Conservation (phyloP, 2,797 vertebrate species). For the Pygocentrus nattereri region DNA sequence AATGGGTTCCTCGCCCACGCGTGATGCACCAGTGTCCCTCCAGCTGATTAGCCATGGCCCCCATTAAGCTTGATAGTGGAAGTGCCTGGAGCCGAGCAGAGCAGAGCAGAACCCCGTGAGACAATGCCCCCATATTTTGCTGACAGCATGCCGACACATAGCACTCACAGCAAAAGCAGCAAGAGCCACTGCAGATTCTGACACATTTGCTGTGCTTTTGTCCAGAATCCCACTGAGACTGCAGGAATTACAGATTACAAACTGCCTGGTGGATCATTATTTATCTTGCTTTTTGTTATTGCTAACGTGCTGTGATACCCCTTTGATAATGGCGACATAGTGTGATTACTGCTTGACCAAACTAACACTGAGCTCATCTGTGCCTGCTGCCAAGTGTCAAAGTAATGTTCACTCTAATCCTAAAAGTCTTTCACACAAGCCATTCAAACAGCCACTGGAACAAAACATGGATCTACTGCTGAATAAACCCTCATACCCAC, state of each 20-base stretch:
- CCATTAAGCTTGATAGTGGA: slow-evolving; percentile 38
- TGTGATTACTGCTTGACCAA: slow-evolving; percentile 33
- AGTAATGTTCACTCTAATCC: slow-evolving; percentile 47
- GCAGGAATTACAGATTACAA: background rate
- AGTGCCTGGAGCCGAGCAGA: slow-evolving; percentile 34
- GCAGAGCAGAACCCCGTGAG: slow-evolving; percentile 22
- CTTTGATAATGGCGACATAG: slow-evolving; percentile 28
- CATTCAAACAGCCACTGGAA: slow-evolving; percentile 18
- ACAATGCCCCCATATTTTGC: slow-evolving; percentile 12
- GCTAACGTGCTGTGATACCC: slow-evolving; percentile 7
- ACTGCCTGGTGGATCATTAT: background rate
- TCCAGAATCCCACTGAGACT: background rate
- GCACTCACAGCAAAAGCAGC: background rate
- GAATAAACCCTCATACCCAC: slow-evolving; percentile 10
- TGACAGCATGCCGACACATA: background rate
- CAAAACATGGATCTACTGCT: slow-evolving; percentile 12
- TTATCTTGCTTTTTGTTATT: background rate
- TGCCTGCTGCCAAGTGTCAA: slow-evolving; percentile 49
- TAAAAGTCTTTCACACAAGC: slow-evolving; percentile 30
- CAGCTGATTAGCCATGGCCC: slow-evolving; percentile 58
- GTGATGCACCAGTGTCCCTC: slow-evolving; percentile 55
- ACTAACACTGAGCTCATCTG: slow-evolving; percentile 51
- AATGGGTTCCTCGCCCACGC: slow-evolving; percentile 66
- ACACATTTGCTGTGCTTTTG: slow-evolving; percentile 9
- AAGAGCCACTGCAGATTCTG: background rate